These are phyloP conservation scores for Lordiphosa fenestrarum DNA, from an alignment of 2,888 invertebrate genomes.

Conservation along the genomic window DNA sequence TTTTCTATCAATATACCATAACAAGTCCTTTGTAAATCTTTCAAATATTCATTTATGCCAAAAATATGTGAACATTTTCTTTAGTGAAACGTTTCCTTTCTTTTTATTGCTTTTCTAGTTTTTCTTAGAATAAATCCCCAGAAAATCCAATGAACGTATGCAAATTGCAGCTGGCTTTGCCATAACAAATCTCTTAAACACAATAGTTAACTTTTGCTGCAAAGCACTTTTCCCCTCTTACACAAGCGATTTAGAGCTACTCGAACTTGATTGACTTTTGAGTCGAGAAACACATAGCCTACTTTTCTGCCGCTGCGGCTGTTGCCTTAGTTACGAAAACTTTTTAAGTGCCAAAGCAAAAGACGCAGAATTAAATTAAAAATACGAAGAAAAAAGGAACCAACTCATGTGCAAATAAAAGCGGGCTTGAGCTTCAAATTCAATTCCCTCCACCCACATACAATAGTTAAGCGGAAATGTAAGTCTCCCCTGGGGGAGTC, in stretches of 20 bases:
- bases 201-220: constrained; percentile 16
- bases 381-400: constrained; percentile 32
- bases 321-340: constrained; percentile 37
- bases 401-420: constrained; percentile 53
- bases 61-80: too few species aligned
- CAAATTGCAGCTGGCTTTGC: constrained; percentile 10
- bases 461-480: constrained; percentile 71
- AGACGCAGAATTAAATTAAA: constrained; percentile 60
- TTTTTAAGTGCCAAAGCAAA: constrained; percentile 48
- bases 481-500: constrained; percentile 51
- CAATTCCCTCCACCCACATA: constrained; percentile 38
- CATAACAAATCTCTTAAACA: constrained; percentile 27
- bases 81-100: not conserved
- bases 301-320: constrained; percentile 11
- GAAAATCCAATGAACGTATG: not conserved
- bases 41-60: not conserved
- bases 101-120: not conserved
- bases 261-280: constrained; percentile 31
- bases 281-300: constrained; percentile 31
- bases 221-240: constrained; percentile 14
- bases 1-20: too few species aligned
- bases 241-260: constrained; percentile 8
- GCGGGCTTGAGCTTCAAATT: constrained; percentile 50
- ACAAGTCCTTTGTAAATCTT: not conserved
- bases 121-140: not conserved